Evolutionary conservation across 2,113 vertebrate genomes (phyloP).

Genomic region (Cyphomyrus plagiostoma): DNA sequence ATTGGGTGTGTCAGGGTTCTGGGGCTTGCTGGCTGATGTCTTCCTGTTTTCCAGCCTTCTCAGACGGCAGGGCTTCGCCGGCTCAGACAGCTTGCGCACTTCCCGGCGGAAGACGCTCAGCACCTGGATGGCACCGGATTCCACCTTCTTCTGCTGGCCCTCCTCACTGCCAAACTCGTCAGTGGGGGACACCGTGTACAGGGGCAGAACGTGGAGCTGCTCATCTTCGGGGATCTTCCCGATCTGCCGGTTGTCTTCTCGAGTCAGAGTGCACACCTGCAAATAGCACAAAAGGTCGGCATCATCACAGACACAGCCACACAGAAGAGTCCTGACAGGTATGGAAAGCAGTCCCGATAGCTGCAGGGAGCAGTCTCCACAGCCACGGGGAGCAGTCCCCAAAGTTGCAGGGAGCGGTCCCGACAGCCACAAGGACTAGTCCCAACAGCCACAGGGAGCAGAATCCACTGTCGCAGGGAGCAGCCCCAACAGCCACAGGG

Average conservation of each 20-base stretch:
- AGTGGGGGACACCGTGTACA: constrained; percentile 82
- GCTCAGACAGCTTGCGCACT: constrained; percentile 86
- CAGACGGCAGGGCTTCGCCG: constrained; percentile 85
- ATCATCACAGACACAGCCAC: not conserved
- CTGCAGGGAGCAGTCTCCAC: no score
- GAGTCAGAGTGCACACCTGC: constrained; percentile 92
- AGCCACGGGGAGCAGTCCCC: no score
- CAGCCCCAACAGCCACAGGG: no score
- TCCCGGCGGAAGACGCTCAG: constrained; percentile 83
- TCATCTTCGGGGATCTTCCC: constrained; percentile 86
- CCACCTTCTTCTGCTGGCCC: constrained; percentile 85
- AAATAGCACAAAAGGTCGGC: not conserved
- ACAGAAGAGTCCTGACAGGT: not conserved
- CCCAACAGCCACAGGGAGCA: no score
- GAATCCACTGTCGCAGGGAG: no score
- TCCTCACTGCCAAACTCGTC: constrained; percentile 89
- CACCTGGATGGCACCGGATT: constrained; percentile 83
- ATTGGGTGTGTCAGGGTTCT: constrained; percentile 67
- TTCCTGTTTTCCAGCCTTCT: constrained; percentile 88
- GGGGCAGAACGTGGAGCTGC: constrained; percentile 89
- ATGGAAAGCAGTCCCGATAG: not conserved
- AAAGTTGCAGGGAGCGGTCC: no score
- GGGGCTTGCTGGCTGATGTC: constrained; percentile 74
- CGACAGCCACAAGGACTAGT: no score
- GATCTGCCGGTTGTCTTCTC: constrained; percentile 87